phyloP scores from a whole-genome alignment of 2,113 vertebrate genomes.

The Tachysurus vachellii region DNA sequence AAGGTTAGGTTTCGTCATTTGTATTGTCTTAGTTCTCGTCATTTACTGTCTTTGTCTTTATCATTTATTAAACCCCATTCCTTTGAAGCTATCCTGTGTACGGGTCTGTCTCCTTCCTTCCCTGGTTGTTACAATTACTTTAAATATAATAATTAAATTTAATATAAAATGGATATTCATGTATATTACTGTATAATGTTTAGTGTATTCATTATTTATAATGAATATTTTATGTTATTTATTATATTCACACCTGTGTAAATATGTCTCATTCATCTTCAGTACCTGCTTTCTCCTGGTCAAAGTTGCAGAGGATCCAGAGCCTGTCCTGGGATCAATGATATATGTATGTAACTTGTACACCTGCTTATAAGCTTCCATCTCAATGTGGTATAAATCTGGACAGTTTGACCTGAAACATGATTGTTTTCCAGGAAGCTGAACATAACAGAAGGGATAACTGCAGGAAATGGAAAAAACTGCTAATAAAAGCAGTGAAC shows the following conservation, averaged over 20 bases:
- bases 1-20: too few species aligned
- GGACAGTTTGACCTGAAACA: neutral
- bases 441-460: constrained; percentile 13
- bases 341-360: neutral
- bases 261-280: neutral
- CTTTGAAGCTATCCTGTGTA: too few species aligned
- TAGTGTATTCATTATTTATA: too few species aligned
- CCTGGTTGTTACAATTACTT: too few species aligned
- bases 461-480: constrained; percentile 34
- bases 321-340: neutral
- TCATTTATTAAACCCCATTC: too few species aligned
- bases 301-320: too few species aligned
- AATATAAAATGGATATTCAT: neutral
- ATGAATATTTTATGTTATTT: neutral
- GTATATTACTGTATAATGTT: neutral
- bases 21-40: too few species aligned
- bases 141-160: too few species aligned
- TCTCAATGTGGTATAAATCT: neutral
- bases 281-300: neutral
- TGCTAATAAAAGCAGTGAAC: constrained; percentile 25
- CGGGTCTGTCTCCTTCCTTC: too few species aligned
- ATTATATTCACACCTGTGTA: neutral
- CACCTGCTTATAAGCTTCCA: neutral
- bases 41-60: too few species aligned
- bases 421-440: neutral